Percentiles rank a stretch among this genome's conserved stretches.
phyloP scores from a whole-genome alignment of 2,888 invertebrate species.

The Drosophila hamatofila region DNA sequence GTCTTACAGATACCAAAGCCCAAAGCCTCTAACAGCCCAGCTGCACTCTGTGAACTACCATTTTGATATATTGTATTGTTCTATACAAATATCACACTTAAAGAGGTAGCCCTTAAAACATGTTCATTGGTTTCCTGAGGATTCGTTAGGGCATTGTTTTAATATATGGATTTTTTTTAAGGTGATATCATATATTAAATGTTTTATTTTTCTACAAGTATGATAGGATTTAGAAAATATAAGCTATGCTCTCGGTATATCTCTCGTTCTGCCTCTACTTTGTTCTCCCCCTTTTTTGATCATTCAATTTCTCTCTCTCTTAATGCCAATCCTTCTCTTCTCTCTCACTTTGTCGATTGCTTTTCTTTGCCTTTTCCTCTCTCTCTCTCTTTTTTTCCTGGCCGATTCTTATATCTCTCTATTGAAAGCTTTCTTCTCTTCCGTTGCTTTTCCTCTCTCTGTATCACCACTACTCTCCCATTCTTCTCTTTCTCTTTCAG shows the following conservation, averaged over 20 bases:
- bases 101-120: neutral
- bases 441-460: neutral
- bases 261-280: no score
- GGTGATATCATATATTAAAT: neutral
- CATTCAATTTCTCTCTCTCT: no score
- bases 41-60: neutral
- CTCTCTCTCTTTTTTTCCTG: no score
- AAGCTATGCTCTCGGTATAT: neutral
- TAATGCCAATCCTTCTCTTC: no score
- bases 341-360: no score
- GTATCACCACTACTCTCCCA: neutral
- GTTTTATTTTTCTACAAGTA: neutral
- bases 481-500: neutral
- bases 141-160: neutral
- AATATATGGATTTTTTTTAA: no score
- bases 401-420: no score
- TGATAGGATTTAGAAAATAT: neutral
- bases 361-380: no score
- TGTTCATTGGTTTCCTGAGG: neutral
- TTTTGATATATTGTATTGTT: neutral
- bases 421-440: no score
- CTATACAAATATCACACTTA: no score
- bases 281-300: no score
- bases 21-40: conserved; percentile 29
- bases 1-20: conserved; percentile 53